A percentile compares a stretch with the other conserved stretches of the same genome.
Evolutionary conservation across 2,888 invertebrate species (phyloP).

Genomic region (Listrodromus nycthemerus): DNA sequence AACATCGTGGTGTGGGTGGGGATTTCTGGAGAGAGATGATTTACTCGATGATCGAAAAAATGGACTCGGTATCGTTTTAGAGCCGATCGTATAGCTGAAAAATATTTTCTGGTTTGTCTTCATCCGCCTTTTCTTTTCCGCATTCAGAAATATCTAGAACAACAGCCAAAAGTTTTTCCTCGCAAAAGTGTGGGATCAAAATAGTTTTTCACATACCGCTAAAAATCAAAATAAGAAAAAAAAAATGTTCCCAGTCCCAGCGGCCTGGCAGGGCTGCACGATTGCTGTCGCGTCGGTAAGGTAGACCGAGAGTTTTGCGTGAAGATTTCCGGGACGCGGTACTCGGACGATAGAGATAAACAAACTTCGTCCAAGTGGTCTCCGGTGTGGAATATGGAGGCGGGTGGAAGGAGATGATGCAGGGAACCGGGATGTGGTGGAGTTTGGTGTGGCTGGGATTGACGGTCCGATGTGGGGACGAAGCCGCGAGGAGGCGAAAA

Average conservation of each 20-base stretch:
- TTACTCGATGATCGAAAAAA: too few species aligned
- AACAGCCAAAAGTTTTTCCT: too few species aligned
- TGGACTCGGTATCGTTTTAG: too few species aligned
- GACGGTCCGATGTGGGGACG: slow-evolving; percentile 27
- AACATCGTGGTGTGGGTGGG: slow-evolving; percentile 13
- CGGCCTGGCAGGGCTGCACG: too few species aligned
- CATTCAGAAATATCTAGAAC: too few species aligned
- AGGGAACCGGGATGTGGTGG: slow-evolving; percentile 55
- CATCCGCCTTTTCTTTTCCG: too few species aligned
- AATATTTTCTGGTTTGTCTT: too few species aligned
- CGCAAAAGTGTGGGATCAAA: too few species aligned
- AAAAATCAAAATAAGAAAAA: too few species aligned
- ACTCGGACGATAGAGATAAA: not conserved
- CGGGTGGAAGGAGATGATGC: not conserved
- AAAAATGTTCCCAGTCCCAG: too few species aligned
- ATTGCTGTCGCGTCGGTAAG: not conserved
- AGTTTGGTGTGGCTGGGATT: slow-evolving; percentile 28
- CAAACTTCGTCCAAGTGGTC: not conserved
- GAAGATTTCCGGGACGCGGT: not conserved
- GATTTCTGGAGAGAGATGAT: not conserved
- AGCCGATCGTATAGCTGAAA: too few species aligned
- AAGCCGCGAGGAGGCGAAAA: slow-evolving; percentile 75
- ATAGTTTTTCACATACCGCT: too few species aligned
- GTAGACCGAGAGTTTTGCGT: slow-evolving; percentile 12
- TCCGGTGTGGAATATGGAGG: not conserved